Evolutionary conservation across 2,797 vertebrate species (phyloP).

Genomic region (Lindbergichthys nudifrons): DNA sequence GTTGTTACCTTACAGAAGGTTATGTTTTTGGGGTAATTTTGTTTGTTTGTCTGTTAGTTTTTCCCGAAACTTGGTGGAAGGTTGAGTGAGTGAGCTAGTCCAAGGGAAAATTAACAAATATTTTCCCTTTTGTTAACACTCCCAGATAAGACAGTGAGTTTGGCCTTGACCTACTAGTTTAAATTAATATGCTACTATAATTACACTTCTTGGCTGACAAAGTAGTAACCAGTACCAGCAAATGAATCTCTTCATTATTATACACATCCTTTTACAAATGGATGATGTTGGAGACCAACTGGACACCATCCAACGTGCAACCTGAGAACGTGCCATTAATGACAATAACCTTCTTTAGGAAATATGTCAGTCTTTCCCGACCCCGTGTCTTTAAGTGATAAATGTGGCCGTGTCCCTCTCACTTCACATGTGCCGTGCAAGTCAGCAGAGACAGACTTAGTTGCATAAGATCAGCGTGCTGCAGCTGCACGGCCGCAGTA

Average conservation of each 20-base stretch:
- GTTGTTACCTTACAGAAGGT: background rate
- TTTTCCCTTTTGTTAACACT: too few relatives aligned
- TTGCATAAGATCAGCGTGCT: conserved; percentile 66
- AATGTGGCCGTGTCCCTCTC: conserved; percentile 53
- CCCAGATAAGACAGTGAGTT: too few relatives aligned
- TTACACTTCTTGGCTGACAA: too few relatives aligned
- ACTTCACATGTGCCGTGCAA: conserved; percentile 60
- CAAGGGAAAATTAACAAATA: too few relatives aligned
- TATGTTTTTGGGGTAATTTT: background rate
- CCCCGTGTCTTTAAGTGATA: conserved; percentile 47
- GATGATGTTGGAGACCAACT: background rate
- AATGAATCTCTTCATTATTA: background rate
- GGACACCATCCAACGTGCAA: background rate
- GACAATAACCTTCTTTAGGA: conserved; percentile 41
- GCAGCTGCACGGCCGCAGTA: conserved; percentile 56
- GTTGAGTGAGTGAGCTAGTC: too few relatives aligned
- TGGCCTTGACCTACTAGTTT: too few relatives aligned
- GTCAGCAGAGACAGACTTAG: conserved; percentile 77
- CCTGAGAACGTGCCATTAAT: conserved; percentile 32
- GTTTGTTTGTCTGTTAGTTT: too few relatives aligned
- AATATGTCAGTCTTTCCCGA: conserved; percentile 12
- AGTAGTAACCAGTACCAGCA: too few relatives aligned
- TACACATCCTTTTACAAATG: background rate
- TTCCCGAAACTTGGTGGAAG: too few relatives aligned
- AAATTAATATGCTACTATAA: too few relatives aligned